Evolutionary conservation across 2,888 invertebrate genomes (phyloP).

Genomic region (Reticulitermes lucifugus): DNA sequence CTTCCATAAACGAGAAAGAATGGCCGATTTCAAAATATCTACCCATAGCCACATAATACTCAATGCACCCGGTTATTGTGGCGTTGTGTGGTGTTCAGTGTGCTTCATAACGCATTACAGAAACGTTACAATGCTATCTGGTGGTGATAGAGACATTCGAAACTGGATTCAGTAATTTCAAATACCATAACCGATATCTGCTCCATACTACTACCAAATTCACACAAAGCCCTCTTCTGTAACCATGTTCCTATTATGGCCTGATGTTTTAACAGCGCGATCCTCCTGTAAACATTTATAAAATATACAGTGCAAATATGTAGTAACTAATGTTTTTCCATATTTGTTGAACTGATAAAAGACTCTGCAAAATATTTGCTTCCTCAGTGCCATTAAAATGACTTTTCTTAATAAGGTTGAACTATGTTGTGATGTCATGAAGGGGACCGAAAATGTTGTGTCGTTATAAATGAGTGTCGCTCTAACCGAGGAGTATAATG

Average conservation of each 20-base stretch:
- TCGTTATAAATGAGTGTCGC: no score
- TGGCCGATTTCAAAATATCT: slow-evolving; percentile 36
- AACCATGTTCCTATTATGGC: not conserved
- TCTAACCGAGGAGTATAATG: no score
- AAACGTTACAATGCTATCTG: not conserved
- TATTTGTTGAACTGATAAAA: not conserved
- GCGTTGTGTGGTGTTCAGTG: slow-evolving; percentile 22
- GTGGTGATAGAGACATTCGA: slow-evolving; percentile 3
- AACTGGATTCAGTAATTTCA: not conserved
- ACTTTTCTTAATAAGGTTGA: no score
- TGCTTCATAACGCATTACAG: slow-evolving; percentile 5
- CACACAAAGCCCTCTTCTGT: not conserved
- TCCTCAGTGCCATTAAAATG: not conserved
- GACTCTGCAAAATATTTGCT: not conserved
- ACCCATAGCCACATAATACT: slow-evolving; percentile 8
- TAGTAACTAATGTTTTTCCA: not conserved
- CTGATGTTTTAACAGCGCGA: not conserved
- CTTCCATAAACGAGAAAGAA: slow-evolving; percentile 22
- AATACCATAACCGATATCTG: not conserved
- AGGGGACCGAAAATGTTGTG: no score
- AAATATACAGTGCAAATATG: not conserved
- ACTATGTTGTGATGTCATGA: no score
- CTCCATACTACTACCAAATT: not conserved
- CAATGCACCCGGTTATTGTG: slow-evolving; percentile 24
- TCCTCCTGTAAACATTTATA: not conserved